Base-by-base conservation (phyloP, 2,888 invertebrate genomes). In the Chesias legatella region DNA sequence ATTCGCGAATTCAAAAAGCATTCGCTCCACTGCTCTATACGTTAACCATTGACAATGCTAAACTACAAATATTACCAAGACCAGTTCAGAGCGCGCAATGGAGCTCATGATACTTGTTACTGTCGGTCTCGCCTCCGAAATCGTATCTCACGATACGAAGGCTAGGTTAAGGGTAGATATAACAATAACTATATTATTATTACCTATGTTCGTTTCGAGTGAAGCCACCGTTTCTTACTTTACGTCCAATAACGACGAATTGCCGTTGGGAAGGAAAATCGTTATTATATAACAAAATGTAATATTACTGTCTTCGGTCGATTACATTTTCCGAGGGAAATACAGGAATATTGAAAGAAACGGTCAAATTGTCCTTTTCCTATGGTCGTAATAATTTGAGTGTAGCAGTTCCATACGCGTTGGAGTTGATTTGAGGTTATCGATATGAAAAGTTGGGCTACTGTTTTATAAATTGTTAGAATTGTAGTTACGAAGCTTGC, bases 141-240 rank as follows among this genome's bases (percentile, higher is more conserved):
- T 56, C 36, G 43, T 26, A 41, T 51, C 38, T 10, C 61, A 41
- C 59, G 60, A 61, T 62, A 52, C 58, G 54, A 56, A 40, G 40
- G 61, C 63, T 68, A 67, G 67, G 66, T 68, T 66, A 66, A 66
- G 67, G 68, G 73, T 73, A 78, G 68, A 66, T 79, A 79, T 79
- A 78, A 73, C 77, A 78, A 78, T 80, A 79, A 79, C 77, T 79
- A 73, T 79, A 76, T 71, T 79, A 77, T 74, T 76, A 78, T 76
- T 76, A 73, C 67, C 71, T 77, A 77, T 73, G 73, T 78, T 77
- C 74, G 67, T 72, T 74, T 75, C 67, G 60, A 73, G 63, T 73
- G 73, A 71, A 72, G 70, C 75, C 59, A 66, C 67, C 63, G 68
- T 72, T 75, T 62, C 64, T 66, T 65, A 71, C 74, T 80, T 80